Evolutionary conservation across 1,140 invertebrate genomes (phyloP).

Genomic region (Carcinoscorpius rotundicauda): DNA sequence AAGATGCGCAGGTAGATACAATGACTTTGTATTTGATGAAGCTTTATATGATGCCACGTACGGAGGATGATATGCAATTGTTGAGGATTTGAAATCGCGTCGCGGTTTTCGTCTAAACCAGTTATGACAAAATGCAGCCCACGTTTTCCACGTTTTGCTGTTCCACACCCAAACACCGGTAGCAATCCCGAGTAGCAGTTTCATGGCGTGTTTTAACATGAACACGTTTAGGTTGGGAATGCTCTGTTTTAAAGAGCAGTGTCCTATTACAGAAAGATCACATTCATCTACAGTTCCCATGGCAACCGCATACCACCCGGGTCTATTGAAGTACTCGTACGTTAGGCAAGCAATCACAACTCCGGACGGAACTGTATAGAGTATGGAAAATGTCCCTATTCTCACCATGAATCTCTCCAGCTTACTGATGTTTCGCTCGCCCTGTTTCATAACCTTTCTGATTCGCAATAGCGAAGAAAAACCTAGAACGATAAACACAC

Average conservation of each 20-base stretch:
- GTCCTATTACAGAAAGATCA: background rate
- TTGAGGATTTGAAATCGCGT: too few species aligned
- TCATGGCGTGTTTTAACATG: constrained; percentile 75
- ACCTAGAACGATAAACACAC: constrained; percentile 40
- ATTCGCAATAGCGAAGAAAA: constrained; percentile 40
- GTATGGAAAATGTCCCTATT: constrained; percentile 85
- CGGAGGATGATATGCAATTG: too few species aligned
- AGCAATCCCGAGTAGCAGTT: constrained; percentile 90
- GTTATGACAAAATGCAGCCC: constrained; percentile 36
- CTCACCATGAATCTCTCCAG: constrained; percentile 94
- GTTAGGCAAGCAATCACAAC: constrained; percentile 86
- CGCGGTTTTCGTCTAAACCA: too few species aligned
- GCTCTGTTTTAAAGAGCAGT: constrained; percentile 24
- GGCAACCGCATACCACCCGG: constrained; percentile 75
- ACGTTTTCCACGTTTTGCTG: constrained; percentile 83
- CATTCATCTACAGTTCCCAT: constrained; percentile 47
- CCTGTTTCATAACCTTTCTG: constrained; percentile 76
- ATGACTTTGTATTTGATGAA: too few species aligned
- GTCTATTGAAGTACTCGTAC: constrained; percentile 76
- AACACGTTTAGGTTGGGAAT: constrained; percentile 36
- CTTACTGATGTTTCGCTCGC: constrained; percentile 87
- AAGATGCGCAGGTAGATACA: too few species aligned
- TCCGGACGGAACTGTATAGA: constrained; percentile 89
- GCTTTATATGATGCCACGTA: too few species aligned
- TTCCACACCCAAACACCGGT: constrained; percentile 97